Evolutionary conservation across 2,888 invertebrate genomes (phyloP).

Genomic region (Xestia sexstrigata): DNA sequence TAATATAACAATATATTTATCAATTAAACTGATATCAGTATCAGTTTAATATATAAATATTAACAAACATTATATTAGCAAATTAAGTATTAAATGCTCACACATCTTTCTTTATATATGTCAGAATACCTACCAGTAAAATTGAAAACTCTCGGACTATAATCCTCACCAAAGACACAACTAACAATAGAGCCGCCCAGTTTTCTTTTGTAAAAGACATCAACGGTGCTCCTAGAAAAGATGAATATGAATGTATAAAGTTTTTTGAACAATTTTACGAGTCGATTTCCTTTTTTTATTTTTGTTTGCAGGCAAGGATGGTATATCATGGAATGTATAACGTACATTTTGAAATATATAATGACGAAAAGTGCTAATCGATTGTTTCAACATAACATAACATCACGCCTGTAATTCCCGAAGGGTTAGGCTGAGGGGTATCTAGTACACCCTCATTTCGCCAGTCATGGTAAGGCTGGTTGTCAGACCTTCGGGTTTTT

Average conservation of each 20-base stretch:
- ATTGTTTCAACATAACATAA: not conserved
- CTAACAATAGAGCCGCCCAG: constrained; percentile 38
- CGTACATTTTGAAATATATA: not conserved
- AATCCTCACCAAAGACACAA: constrained; percentile 2
- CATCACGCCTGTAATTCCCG: too few species aligned
- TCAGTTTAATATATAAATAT: too few species aligned
- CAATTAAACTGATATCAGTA: too few species aligned
- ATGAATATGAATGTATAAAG: not conserved
- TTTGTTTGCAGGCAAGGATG: not conserved
- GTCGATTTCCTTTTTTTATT: not conserved
- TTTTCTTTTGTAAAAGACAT: constrained; percentile 81
- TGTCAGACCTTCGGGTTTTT: too few species aligned
- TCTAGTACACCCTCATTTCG: too few species aligned
- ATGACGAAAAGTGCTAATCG: not conserved
- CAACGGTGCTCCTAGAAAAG: constrained; percentile 71
- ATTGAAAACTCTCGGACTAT: not conserved
- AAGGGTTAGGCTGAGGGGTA: too few species aligned
- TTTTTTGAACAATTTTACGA: not conserved
- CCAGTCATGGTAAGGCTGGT: too few species aligned
- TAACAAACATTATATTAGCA: too few species aligned
- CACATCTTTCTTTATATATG: not conserved
- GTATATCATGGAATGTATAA: not conserved
- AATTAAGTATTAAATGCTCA: not conserved
- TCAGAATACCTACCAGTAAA: not conserved
- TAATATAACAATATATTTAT: too few species aligned